Evolutionary conservation across 1,140 invertebrate genomes (phyloP).

Genomic region (Spodoptera litura): DNA sequence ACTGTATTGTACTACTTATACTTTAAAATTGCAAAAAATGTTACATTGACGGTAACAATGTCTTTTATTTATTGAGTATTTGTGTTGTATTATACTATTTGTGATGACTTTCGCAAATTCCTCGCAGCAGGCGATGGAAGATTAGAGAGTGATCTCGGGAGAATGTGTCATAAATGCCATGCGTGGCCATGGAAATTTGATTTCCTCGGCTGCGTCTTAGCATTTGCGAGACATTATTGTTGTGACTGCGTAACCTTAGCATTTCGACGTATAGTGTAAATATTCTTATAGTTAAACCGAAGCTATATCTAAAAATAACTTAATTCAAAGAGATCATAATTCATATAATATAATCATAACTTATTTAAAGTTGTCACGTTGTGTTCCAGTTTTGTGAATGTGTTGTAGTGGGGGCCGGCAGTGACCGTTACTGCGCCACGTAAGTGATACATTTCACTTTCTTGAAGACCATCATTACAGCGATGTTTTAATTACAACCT

Average conservation of each 20-base stretch:
- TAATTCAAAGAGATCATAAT: slow-evolving; percentile 85
- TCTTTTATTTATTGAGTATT: slow-evolving; percentile 75
- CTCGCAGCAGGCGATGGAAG: slow-evolving; percentile 46
- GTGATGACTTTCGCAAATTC: slow-evolving; percentile 47
- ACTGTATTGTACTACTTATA: slow-evolving; percentile 53
- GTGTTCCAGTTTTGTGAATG: slow-evolving; percentile 64
- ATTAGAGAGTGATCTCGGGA: slow-evolving; percentile 31
- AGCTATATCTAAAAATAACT: slow-evolving; percentile 70
- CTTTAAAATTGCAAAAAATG: slow-evolving; percentile 54
- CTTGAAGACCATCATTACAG: background rate
- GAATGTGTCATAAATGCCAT: slow-evolving; percentile 63
- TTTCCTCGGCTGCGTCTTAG: slow-evolving; percentile 61
- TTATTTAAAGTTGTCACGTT: slow-evolving; percentile 80
- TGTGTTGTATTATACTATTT: slow-evolving; percentile 73
- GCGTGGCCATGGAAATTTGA: slow-evolving; percentile 69
- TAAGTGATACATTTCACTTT: slow-evolving; percentile 14
- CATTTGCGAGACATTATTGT: slow-evolving; percentile 62
- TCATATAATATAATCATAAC: slow-evolving; percentile 61
- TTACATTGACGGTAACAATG: slow-evolving; percentile 64
- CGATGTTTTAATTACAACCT: background rate
- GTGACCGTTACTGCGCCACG: slow-evolving; percentile 2
- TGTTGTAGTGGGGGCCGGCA: background rate
- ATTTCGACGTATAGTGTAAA: slow-evolving; percentile 47
- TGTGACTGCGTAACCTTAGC: slow-evolving; percentile 58
- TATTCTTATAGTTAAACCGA: slow-evolving; percentile 52